Conservation (phyloP, 1,140 invertebrate species). For the Chironomus striatipennis region DNA sequence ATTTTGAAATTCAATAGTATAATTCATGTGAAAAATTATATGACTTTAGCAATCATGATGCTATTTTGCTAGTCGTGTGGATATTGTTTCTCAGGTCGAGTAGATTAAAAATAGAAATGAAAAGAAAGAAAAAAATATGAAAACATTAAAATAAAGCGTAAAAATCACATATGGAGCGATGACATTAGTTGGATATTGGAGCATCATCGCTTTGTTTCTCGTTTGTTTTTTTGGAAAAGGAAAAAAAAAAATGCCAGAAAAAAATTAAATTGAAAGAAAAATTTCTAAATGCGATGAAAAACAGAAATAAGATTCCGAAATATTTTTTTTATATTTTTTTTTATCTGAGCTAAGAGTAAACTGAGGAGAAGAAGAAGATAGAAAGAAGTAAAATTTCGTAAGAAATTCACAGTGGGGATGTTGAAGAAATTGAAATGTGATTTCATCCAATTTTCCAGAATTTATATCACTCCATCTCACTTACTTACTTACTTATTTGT, state of each 20-base stretch:
- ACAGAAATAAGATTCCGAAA: background rate
- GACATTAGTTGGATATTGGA: background rate
- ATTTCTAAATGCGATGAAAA: background rate
- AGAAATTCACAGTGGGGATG: slow-evolving; percentile 4
- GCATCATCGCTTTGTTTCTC: background rate
- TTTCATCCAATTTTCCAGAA: slow-evolving; percentile 8
- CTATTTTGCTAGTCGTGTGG: background rate
- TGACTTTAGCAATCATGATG: too few species aligned
- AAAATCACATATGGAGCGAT: background rate
- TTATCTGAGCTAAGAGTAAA: too few species aligned
- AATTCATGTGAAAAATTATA: too few species aligned
- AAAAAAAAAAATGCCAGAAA: background rate
- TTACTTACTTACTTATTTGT: too few species aligned
- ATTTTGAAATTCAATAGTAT: too few species aligned
- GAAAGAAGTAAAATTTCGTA: background rate
- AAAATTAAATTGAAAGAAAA: slow-evolving; percentile 3
- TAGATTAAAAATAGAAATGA: background rate
- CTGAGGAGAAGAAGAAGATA: too few species aligned
- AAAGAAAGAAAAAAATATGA: background rate
- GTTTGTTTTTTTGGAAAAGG: background rate
- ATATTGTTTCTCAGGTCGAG: background rate
- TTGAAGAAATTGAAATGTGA: background rate
- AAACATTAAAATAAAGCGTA: background rate
- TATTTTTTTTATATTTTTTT: too few species aligned
- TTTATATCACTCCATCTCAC: background rate